A percentile compares a stretch with the other conserved stretches of the same genome.
These are phyloP conservation scores for Alethe diademata DNA, from an alignment of 2,113 vertebrate genomes.

Conservation along the genomic window DNA sequence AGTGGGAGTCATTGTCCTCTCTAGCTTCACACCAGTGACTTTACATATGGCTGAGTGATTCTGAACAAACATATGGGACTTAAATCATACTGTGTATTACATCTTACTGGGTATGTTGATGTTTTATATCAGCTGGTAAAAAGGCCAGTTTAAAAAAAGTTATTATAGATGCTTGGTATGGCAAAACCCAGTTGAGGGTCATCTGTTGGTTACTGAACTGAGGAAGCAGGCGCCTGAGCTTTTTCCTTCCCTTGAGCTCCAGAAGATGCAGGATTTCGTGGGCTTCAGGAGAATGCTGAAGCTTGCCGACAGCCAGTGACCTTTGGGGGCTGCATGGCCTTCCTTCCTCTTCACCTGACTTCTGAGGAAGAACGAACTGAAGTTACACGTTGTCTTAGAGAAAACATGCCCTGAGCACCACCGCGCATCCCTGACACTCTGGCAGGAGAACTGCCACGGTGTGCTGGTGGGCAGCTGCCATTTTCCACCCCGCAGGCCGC, in stretches of 20 bases:
- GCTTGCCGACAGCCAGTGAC: neutral
- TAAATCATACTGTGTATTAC: rapidly evolving
- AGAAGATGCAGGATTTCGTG: rapidly evolving
- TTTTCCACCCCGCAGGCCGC: rapidly evolving
- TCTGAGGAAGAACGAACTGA: rapidly evolving
- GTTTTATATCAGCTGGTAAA: neutral
- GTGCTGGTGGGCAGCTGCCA: rapidly evolving
- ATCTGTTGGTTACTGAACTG: neutral
- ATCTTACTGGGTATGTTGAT: neutral
- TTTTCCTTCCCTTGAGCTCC: neutral
- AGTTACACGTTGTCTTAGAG: neutral
- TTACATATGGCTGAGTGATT: neutral
- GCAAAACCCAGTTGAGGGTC: neutral
- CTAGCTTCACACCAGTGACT: neutral
- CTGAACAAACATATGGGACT: neutral
- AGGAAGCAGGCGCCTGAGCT: neutral
- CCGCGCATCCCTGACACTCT: rapidly evolving
- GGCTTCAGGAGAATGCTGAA: neutral
- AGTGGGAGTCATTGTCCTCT: neutral
- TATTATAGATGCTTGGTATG: neutral
- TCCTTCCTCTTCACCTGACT: neutral
- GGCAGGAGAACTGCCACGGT: rapidly evolving
- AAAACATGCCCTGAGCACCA: rapidly evolving
- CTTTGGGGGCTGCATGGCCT: rapidly evolving
- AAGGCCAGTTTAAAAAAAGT: neutral